Conservation (phyloP, 1,140 invertebrate species). For the Colletes latitarsis region DNA sequence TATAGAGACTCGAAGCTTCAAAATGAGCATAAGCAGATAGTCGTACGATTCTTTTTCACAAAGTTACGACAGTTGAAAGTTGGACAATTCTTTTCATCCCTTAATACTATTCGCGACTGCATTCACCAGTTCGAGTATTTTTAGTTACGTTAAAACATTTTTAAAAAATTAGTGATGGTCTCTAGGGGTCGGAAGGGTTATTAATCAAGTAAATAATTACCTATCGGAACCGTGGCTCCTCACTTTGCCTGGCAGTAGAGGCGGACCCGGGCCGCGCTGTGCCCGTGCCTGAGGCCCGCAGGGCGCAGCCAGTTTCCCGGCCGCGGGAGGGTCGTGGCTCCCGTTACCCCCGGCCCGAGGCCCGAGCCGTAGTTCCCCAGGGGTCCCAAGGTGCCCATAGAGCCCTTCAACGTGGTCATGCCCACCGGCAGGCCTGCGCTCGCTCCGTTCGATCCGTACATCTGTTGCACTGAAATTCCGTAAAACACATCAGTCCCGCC, state of each 20-base stretch:
- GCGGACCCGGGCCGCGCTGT: slow-evolving; percentile 86
- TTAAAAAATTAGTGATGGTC: too few species aligned
- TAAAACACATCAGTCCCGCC: slow-evolving; percentile 77
- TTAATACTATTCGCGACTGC: too few species aligned
- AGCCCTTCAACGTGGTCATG: slow-evolving; percentile 82
- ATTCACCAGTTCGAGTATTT: too few species aligned
- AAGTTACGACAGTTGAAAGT: too few species aligned
- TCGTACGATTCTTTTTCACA: too few species aligned
- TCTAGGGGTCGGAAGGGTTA: too few species aligned
- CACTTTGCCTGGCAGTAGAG: slow-evolving; percentile 89
- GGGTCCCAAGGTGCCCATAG: slow-evolving; percentile 78
- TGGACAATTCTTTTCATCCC: too few species aligned
- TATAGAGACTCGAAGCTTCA: too few species aligned
- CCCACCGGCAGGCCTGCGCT: slow-evolving; percentile 84
- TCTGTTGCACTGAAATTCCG: slow-evolving; percentile 87
- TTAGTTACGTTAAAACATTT: too few species aligned
- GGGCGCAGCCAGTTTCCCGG: slow-evolving; percentile 97
- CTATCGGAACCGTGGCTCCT: slow-evolving; percentile 84
- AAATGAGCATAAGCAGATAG: too few species aligned
- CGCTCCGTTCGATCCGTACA: slow-evolving; percentile 90
- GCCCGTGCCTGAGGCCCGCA: slow-evolving; percentile 92
- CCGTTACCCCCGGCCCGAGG: slow-evolving; percentile 76
- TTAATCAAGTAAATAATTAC: slow-evolving; percentile 68
- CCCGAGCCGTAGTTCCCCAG: slow-evolving; percentile 70
- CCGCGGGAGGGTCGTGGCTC: slow-evolving; percentile 83